Percentiles rank a stretch among this genome's conserved stretches.
These are phyloP conservation scores for Griposia aprilina DNA, from an alignment of 2,888 invertebrate species.

Conservation along the genomic window DNA sequence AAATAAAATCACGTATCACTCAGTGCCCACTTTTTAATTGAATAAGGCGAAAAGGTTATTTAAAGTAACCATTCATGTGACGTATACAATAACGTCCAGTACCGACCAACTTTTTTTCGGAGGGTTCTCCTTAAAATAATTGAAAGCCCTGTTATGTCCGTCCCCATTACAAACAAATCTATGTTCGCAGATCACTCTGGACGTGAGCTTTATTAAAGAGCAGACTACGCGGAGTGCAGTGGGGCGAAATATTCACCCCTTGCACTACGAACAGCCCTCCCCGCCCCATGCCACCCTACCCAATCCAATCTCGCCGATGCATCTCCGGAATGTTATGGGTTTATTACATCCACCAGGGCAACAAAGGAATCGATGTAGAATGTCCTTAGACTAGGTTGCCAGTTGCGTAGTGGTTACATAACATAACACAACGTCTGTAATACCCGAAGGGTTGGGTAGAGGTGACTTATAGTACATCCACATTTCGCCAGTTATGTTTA, in stretches of 20 bases:
- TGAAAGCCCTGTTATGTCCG: not conserved
- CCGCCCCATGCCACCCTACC: not conserved
- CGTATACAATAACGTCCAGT: not conserved
- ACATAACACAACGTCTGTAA: not conserved
- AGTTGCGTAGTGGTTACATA: too few relatives aligned
- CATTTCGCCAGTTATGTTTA: not conserved
- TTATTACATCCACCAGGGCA: not conserved
- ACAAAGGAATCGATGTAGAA: not conserved
- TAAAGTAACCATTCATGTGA: not conserved
- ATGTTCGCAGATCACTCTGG: constrained; percentile 1
- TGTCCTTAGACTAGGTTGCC: not conserved
- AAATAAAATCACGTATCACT: too few relatives aligned
- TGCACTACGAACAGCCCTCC: not conserved
- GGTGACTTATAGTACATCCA: not conserved
- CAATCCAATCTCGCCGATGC: not conserved
- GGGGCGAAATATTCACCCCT: not conserved
- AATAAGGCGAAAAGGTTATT: not conserved
- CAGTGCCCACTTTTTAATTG: not conserved
- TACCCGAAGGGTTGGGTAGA: not conserved
- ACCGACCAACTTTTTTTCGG: not conserved
- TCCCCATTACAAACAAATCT: constrained; percentile 16
- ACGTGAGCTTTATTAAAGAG: constrained; percentile 18
- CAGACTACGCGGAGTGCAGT: not conserved
- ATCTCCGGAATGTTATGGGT: constrained; percentile 6
- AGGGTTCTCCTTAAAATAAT: not conserved